Evolutionary conservation across 2,113 vertebrate species (phyloP).

Genomic region (Pristiophorus japonicus): DNA sequence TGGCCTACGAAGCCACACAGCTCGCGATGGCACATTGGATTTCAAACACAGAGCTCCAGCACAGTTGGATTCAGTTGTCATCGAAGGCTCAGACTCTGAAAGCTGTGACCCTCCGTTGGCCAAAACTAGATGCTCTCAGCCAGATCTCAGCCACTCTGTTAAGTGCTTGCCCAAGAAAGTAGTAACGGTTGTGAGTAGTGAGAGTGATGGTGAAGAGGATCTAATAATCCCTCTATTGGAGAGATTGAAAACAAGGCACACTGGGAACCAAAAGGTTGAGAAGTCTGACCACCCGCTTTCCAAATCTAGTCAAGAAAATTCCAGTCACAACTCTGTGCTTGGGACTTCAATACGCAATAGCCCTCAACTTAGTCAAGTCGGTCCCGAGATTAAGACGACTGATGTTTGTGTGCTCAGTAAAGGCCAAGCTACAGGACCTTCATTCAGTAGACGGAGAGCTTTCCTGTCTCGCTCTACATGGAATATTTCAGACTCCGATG

Average conservation of each 20-base stretch:
- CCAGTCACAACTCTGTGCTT: not conserved
- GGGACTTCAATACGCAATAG: too few relatives aligned
- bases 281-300: not conserved
- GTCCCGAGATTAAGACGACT: not conserved
- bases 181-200: constrained; percentile 59
- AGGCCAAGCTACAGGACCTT: not conserved
- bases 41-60: not conserved
- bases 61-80: constrained; percentile 16
- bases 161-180: not conserved
- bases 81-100: constrained; percentile 39
- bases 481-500: constrained; percentile 39
- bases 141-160: not conserved
- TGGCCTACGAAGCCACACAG: constrained; percentile 29
- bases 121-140: not conserved
- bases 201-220: constrained; percentile 56
- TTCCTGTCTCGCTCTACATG: not conserved
- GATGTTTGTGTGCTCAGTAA: too few relatives aligned
- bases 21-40: not conserved
- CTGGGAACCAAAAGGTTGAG: not conserved
- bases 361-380: not conserved
- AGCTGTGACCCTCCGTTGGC: not conserved
- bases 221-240: constrained; percentile 54
- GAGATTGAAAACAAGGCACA: constrained; percentile 54
- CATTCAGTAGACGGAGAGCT: not conserved
- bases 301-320: not conserved